Evolutionary conservation across 2,888 invertebrate species (phyloP).

Genomic region (Tipula lateralis): DNA sequence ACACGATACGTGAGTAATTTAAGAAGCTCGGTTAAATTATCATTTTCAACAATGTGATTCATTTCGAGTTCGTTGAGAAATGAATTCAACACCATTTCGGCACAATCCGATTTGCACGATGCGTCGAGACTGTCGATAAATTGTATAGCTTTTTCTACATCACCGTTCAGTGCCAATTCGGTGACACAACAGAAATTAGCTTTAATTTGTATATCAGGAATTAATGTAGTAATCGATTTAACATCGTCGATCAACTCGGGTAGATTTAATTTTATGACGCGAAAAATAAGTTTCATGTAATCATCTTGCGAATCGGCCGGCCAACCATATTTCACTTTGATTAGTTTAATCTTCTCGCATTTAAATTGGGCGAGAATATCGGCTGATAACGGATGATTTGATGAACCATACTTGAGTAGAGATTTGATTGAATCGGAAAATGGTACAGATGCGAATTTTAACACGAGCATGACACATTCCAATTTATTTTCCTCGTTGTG

Average conservation of each 20-base stretch:
- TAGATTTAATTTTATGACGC: constrained; percentile 45
- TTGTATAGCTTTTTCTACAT: constrained; percentile 42
- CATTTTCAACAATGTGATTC: neutral
- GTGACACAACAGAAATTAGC: constrained; percentile 47
- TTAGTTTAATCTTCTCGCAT: constrained; percentile 47
- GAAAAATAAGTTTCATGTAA: constrained; percentile 44
- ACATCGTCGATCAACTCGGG: constrained; percentile 48
- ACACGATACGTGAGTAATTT: neutral
- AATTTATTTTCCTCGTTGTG: constrained; percentile 48
- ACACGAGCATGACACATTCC: constrained; percentile 42
- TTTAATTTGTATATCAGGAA: constrained; percentile 42
- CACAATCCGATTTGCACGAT: neutral
- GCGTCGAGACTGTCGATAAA: constrained; percentile 41
- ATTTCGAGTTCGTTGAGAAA: neutral
- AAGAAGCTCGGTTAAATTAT: neutral
- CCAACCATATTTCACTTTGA: constrained; percentile 49
- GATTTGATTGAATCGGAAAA: constrained; percentile 45
- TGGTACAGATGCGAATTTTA: constrained; percentile 45
- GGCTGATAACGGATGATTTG: constrained; percentile 45
- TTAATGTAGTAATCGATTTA: constrained; percentile 42
- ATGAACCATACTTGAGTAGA: constrained; percentile 43
- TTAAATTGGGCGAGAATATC: constrained; percentile 47
- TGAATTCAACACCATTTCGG: neutral
- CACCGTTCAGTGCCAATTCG: constrained; percentile 44
- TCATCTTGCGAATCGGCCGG: constrained; percentile 41